Evolutionary conservation across 2,888 invertebrate genomes (phyloP).

Genomic region (Lamellibrachia satsuma): DNA sequence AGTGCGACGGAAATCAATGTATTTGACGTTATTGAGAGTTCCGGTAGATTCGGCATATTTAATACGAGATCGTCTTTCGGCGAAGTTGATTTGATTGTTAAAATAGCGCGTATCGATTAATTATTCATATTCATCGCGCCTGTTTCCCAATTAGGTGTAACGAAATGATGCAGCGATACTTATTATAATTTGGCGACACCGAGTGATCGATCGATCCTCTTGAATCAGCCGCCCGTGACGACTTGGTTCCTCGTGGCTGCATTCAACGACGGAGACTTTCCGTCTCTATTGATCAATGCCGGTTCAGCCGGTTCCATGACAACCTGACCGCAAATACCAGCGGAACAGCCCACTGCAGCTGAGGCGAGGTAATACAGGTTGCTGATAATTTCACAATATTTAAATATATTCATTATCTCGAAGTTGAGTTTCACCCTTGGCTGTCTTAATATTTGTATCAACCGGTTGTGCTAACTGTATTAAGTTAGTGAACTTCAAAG

Average conservation of each 20-base stretch:
- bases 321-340: background rate
- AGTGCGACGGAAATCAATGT: background rate
- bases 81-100: conserved; percentile 10
- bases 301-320: background rate
- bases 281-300: background rate
- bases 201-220: background rate
- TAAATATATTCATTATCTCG: background rate
- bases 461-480: background rate
- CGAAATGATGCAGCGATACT: background rate
- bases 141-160: background rate
- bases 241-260: conserved; percentile 3
- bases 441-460: background rate
- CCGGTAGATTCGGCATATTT: background rate
- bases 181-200: background rate
- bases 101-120: background rate
- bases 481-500: background rate
- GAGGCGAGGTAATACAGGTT: background rate
- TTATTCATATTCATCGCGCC: background rate
- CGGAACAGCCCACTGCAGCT: background rate
- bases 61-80: background rate
- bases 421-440: background rate
- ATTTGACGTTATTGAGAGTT: background rate
- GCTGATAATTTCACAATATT: background rate
- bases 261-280: background rate
- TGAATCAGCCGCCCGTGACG: background rate